phyloP scores from a whole-genome alignment of 2,888 invertebrate genomes.

The Harmothoe impar region DNA sequence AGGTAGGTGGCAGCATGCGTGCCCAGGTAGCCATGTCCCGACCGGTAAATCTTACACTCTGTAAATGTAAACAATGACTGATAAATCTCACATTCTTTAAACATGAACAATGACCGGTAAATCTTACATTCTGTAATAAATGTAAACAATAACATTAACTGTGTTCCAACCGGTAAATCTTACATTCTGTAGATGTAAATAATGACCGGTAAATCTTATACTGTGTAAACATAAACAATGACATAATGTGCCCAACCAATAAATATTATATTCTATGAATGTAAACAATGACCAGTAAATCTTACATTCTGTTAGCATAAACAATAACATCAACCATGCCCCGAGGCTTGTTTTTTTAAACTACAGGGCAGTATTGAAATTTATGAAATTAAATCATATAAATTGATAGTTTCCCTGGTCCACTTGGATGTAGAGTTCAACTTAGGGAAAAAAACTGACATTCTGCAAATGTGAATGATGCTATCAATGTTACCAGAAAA shows the following conservation, averaged over 20 bases:
- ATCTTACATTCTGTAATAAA: not conserved
- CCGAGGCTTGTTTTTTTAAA: too few species aligned
- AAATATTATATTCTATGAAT: not conserved
- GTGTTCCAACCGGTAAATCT: not conserved
- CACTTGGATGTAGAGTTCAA: too few species aligned
- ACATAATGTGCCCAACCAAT: not conserved
- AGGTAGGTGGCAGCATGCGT: not conserved
- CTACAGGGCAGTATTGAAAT: too few species aligned
- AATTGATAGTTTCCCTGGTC: too few species aligned
- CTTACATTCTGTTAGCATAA: not conserved
- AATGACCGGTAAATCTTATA: not conserved
- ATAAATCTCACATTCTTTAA: not conserved
- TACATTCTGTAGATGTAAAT: not conserved
- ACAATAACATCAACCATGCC: too few species aligned
- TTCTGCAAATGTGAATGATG: too few species aligned
- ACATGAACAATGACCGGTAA: not conserved
- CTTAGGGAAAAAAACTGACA: too few species aligned
- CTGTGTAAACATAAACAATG: not conserved
- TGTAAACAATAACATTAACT: not conserved
- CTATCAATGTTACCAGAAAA: too few species aligned
- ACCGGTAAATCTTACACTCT: conserved; percentile 47
- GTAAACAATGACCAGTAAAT: not conserved
- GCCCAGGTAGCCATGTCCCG: conserved; percentile 40
- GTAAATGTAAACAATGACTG: not conserved
- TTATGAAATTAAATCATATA: too few species aligned